Evolutionary conservation across 1,140 invertebrate genomes (phyloP).

Genomic region (Diuraphis noxia): DNA sequence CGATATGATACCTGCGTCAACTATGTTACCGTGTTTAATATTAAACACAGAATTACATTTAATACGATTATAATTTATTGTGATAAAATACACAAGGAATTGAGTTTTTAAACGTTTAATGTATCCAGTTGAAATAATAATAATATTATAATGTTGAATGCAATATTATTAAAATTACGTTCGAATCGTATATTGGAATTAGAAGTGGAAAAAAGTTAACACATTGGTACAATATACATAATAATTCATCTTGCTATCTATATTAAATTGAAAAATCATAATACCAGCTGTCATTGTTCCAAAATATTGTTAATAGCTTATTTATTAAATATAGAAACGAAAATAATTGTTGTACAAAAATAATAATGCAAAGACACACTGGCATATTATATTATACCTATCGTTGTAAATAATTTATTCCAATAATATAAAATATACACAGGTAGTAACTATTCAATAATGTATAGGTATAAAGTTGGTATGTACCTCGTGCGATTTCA

Average conservation of each 20-base stretch:
- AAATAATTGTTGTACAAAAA: neutral
- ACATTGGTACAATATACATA: neutral
- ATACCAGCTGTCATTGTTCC: neutral
- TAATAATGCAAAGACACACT: neutral
- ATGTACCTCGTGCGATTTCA: neutral
- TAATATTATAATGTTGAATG: neutral
- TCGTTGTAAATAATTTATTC: neutral
- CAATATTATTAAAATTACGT: neutral
- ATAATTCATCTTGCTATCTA: constrained; percentile 23
- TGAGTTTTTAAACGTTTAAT: constrained; percentile 20
- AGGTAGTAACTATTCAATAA: neutral
- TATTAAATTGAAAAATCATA: constrained; percentile 47
- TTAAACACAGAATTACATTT: constrained; percentile 39
- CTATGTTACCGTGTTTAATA: constrained; percentile 35
- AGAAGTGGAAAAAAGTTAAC: neutral
- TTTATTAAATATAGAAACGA: neutral
- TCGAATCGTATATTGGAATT: neutral
- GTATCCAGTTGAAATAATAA: constrained; percentile 6
- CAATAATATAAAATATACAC: neutral
- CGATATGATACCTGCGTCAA: constrained; percentile 47
- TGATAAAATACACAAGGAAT: constrained; percentile 11
- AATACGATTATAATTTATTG: constrained; percentile 53
- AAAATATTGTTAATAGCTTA: constrained; percentile 1
- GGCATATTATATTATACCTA: neutral
- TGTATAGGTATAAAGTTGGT: neutral